These are phyloP conservation scores for Cataglyphis hispanica DNA, from an alignment of 1,140 invertebrate species.

Conservation along the genomic window DNA sequence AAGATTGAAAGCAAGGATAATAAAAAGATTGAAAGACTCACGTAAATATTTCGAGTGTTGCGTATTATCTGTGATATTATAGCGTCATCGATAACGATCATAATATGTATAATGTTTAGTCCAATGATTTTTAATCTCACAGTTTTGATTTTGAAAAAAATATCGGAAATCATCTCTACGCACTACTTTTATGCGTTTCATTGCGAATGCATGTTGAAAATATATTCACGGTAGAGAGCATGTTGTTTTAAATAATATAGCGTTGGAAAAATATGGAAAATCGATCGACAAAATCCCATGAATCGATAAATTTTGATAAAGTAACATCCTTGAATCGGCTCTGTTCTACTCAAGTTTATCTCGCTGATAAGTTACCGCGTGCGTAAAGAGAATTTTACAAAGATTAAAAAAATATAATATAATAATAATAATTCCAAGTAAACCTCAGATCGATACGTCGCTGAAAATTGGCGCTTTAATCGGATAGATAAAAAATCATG, in stretches of 20 bases:
- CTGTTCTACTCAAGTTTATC: neutral
- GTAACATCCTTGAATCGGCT: neutral
- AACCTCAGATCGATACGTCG: neutral
- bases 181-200: neutral
- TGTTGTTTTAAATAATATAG: constrained; percentile 15
- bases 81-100: neutral
- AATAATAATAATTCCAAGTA: neutral
- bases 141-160: constrained; percentile 1
- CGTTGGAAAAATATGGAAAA: neutral
- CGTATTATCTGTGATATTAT: constrained; percentile 46
- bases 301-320: neutral
- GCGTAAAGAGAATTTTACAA: neutral
- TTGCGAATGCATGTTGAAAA: neutral
- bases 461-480: constrained; percentile 16
- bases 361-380: neutral
- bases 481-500: constrained; percentile 7
- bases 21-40: constrained; percentile 25
- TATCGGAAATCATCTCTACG: no score
- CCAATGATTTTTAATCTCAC: neutral
- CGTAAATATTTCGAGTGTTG: neutral
- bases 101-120: neutral
- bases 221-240: neutral
- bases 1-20: neutral
- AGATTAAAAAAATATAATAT: no score
- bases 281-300: neutral